Base-by-base conservation (phyloP, 1,140 invertebrate species). In the Diprion similis region DNA sequence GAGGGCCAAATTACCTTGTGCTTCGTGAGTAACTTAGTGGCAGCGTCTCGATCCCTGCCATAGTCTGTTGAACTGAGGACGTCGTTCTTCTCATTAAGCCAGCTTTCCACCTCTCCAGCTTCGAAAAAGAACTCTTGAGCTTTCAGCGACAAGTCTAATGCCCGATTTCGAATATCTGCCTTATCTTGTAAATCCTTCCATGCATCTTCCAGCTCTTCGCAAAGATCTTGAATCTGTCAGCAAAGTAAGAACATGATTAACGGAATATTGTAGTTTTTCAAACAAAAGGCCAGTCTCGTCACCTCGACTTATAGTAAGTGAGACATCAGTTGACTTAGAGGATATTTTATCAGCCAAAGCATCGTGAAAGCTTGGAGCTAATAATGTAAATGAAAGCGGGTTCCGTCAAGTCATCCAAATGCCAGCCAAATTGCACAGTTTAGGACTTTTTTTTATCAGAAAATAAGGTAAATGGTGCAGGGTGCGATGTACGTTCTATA, bases 61-160 rank as follows among this genome's bases (percentile, higher is more conserved):
- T 94, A 95, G 84, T 97, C 96, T 8, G 92, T 94, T 24, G 94
- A 95, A 65, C 91, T 92, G 9, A 97, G 85, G 24, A 95, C 92
- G 73, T 95, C 94, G 68, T 93, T 93, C 82, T 95, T 95, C 88
- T 98, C 96, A 59, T 92, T 92, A 69, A 98, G 91, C 97, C 97
- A 98, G 68, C 93, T 93, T 87, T 98, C 97, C 76, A 98, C 94
- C 89, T 99, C 97, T 74, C 93, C 93, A 8, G 95, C 94, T 84
- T 98, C 97, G 81, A 94, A 95, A 86, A 95, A 92, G 87, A 95
- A 96, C 89, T 97, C 95, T 87, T 98, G 97, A 15, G 95, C 94
- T 84, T 94, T 95, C 64, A 97, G 87, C 0, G 96, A 96, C 37
- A 96, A 89, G 80, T 98, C 96, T 46, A 98, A 89, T 75, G 94